Conservation (phyloP, 2,113 vertebrate genomes). For the Gallinago media region DNA sequence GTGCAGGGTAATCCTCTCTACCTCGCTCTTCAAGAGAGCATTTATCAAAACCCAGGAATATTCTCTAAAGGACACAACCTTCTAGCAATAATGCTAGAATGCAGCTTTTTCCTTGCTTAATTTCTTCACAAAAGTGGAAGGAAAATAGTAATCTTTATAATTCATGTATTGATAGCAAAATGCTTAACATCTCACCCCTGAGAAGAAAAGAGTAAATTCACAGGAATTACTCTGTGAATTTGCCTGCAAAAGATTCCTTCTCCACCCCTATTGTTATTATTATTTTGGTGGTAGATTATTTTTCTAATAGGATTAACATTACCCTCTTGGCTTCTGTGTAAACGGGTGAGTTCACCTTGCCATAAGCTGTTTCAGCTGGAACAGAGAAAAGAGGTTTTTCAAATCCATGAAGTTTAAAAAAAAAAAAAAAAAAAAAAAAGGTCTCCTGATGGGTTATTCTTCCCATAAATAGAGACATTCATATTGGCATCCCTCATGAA, state of each 20-base stretch:
- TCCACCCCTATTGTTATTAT: background rate
- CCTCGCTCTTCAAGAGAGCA: background rate
- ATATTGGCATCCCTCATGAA: background rate
- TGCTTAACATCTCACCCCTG: background rate
- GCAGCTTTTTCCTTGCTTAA: background rate
- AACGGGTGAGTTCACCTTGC: constrained; percentile 35
- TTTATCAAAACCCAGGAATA: background rate
- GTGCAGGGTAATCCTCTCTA: background rate
- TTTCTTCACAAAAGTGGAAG: background rate
- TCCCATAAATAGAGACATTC: background rate
- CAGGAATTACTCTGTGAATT: background rate
- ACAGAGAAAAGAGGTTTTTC: background rate
- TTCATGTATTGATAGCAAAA: background rate
- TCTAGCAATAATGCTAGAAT: background rate
- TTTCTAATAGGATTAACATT: constrained; percentile 53
- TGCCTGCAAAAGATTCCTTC: background rate
- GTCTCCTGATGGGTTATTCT: background rate
- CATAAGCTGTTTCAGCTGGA: constrained; percentile 16
- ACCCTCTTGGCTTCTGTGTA: constrained; percentile 14
- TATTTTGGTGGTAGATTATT: constrained; percentile 39
- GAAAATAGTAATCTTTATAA: background rate
- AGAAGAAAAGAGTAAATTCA: constrained; percentile 20
- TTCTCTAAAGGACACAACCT: background rate
- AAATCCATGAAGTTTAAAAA: background rate
- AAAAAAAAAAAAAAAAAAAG: background rate